Evolutionary conservation across 2,113 vertebrate species (phyloP).

Genomic region (Pelecanoides urinatrix): DNA sequence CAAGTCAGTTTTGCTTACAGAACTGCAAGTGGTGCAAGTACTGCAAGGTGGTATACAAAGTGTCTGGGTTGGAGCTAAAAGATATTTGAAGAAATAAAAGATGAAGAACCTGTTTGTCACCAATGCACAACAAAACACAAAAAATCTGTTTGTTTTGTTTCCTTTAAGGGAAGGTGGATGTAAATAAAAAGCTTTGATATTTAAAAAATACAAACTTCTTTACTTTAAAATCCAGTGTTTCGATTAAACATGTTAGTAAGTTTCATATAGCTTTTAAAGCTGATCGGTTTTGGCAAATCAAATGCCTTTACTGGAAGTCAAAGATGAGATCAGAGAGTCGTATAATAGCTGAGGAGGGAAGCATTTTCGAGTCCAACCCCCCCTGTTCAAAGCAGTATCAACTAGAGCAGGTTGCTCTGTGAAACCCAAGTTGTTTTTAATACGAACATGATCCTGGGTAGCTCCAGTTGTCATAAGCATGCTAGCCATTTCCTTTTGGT

Average conservation of each 20-base stretch:
- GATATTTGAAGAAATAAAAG: background rate
- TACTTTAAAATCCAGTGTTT: background rate
- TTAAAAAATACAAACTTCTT: background rate
- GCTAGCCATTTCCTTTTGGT: conserved; percentile 28
- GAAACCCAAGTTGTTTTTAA: background rate
- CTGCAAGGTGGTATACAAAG: background rate
- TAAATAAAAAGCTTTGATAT: background rate
- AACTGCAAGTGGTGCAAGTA: background rate
- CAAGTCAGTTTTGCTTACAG: background rate
- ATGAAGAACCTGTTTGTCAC: background rate
- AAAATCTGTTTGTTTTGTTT: background rate
- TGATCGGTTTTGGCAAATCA: background rate
- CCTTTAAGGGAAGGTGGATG: background rate
- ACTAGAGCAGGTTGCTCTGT: background rate
- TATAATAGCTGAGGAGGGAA: background rate
- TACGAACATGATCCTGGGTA: background rate
- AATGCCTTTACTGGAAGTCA: background rate
- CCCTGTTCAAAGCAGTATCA: background rate
- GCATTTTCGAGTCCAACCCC: background rate
- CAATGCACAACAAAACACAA: background rate
- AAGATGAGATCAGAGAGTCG: background rate
- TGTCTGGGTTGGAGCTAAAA: background rate
- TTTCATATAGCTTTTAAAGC: background rate
- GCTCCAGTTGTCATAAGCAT: conserved; percentile 1
- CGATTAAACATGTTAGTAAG: background rate